Conservation (phyloP, 1,140 invertebrate species). For the Proales similis region DNA sequence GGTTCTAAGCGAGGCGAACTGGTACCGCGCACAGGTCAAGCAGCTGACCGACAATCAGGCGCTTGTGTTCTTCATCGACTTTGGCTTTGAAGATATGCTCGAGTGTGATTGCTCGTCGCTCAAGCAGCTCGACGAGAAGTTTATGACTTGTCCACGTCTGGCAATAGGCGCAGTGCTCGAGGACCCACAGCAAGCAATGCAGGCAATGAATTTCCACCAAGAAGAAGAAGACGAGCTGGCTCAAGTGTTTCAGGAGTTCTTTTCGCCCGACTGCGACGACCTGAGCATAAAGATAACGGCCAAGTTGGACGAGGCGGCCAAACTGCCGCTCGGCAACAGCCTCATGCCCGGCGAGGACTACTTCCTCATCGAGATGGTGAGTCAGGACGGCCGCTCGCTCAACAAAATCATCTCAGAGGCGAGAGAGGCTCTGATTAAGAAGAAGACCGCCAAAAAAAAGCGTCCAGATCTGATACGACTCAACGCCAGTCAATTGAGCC, state of each 20-base stretch:
- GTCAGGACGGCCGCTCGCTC: not conserved
- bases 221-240: not conserved
- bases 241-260: conserved; percentile 1
- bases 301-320: not conserved
- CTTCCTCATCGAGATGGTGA: conserved; percentile 12
- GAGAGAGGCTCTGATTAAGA: too few species aligned
- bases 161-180: not conserved
- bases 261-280: not conserved
- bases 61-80: conserved; percentile 13
- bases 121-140: not conserved
- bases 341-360: conserved; percentile 5
- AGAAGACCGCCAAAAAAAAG: not conserved
- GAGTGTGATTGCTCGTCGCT: not conserved
- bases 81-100: conserved; percentile 13
- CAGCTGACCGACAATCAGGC: not conserved
- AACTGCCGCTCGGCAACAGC: too few species aligned
- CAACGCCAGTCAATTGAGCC: too few species aligned
- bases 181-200: not conserved
- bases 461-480: not conserved
- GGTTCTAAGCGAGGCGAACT: not conserved
- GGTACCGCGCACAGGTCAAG: conserved; percentile 22
- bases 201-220: not conserved
- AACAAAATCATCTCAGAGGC: conserved; percentile 9
- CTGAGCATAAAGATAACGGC: not conserved
- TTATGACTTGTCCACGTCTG: conserved; percentile 9